Base-by-base conservation (phyloP, 2,113 vertebrate species). In the Craseonycteris thonglongyai region DNA sequence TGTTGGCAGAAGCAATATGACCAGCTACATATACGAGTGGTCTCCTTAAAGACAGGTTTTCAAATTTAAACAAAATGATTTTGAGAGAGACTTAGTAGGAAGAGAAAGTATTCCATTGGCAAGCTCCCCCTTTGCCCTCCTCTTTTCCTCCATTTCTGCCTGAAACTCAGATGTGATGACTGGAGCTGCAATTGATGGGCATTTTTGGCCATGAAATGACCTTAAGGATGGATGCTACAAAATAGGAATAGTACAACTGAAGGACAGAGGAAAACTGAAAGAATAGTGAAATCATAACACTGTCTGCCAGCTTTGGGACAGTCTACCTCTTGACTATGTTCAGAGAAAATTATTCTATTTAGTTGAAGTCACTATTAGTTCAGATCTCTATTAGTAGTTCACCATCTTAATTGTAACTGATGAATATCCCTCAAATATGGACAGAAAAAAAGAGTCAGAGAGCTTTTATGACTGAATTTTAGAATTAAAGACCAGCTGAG, bases 401-500 rank as follows among this genome's bases (percentile, higher is more conserved):
- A 61, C 6, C 69, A 85, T 49, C 88, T 84, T 69, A 82, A 75
- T 83, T 30, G 49, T 26, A 86, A 87, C 14, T 61, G 28, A 80
- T 88, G 26, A 94, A 61, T 80, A n/a, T 1, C 28, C 15, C 63
- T 24, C 30, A 93, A 75, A 80, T 30, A 59, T 21, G 13, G 40
- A 30, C 26, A 90, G 24, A 47, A 91, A 40, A 40, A 91, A 76
- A 95, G 76, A 96, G n/a, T 28, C 45, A 87, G 45, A 91, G 93
- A 51, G 76, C 49, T 47, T 79, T 93, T 68, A 89, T 51, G 30
- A 72, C 26, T 82, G 42, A 79, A 69, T 92, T 91, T 96, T 93
- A 76, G 91, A 96, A 90, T 61, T 40, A 86, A 94, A 89, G 84
- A 51, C 61, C 49, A 90, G 59, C 24, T 92, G 80, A 75, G 90